Evolutionary conservation across 2,888 invertebrate genomes (phyloP).

Genomic region (Notodonta ziczac): DNA sequence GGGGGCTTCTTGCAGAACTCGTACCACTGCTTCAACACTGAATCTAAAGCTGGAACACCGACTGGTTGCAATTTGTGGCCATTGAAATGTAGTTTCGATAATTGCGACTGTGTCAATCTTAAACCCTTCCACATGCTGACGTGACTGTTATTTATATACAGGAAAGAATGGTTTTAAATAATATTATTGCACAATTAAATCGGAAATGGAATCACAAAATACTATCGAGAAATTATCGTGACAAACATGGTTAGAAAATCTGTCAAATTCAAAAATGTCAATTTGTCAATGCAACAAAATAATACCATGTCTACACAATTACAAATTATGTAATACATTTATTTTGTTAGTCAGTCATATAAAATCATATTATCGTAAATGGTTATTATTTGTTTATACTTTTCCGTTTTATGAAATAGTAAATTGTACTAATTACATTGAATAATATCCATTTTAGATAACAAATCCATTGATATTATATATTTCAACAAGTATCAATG

Average conservation of each 20-base stretch:
- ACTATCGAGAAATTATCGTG: constrained; percentile 58
- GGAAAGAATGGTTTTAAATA: constrained; percentile 37
- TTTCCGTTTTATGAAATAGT: too few species aligned
- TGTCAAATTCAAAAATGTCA: constrained; percentile 42
- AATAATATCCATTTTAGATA: too few species aligned
- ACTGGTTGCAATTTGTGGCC: constrained; percentile 70
- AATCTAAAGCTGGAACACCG: constrained; percentile 83
- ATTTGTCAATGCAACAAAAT: constrained; percentile 3
- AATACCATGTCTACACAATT: too few species aligned
- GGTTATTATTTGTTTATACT: too few species aligned
- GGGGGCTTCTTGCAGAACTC: constrained; percentile 91
- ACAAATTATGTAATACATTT: background rate
- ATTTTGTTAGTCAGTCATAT: background rate
- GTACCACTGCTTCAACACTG: constrained; percentile 86
- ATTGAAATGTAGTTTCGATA: constrained; percentile 75
- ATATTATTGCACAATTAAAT: constrained; percentile 68
- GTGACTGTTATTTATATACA: constrained; percentile 51
- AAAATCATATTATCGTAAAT: too few species aligned
- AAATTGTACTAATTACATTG: too few species aligned
- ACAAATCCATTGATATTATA: too few species aligned
- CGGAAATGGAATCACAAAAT: constrained; percentile 67
- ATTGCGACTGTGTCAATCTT: constrained; percentile 76
- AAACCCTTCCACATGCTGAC: constrained; percentile 79
- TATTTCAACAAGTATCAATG: too few species aligned
- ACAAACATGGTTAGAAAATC: constrained; percentile 80